Evolutionary conservation across 1,140 invertebrate genomes (phyloP).

Genomic region (Hesperophylax magnus): DNA sequence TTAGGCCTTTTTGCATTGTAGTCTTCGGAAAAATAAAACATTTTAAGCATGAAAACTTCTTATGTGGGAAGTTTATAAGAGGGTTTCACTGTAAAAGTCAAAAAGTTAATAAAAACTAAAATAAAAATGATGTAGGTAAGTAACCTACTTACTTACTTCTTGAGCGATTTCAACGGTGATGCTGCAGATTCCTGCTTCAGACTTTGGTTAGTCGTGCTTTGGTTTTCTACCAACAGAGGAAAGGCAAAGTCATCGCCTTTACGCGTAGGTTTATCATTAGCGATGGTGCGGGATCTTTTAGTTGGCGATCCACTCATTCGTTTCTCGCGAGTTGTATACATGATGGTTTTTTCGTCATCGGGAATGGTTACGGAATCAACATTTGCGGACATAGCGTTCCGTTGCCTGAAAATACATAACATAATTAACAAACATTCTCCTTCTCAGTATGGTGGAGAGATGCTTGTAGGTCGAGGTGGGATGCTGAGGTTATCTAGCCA

Average conservation of each 20-base stretch:
- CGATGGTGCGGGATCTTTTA: background rate
- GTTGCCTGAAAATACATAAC: background rate
- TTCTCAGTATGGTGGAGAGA: too few species aligned
- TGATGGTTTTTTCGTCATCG: conserved; percentile 18
- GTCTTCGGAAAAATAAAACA: too few species aligned
- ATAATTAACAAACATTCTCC: background rate
- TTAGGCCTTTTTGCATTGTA: too few species aligned
- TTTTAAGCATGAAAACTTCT: too few species aligned
- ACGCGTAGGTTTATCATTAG: background rate
- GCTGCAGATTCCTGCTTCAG: background rate
- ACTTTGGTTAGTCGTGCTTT: background rate
- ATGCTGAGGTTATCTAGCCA: too few species aligned
- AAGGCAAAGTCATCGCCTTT: background rate
- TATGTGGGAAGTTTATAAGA: too few species aligned
- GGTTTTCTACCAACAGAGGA: background rate
- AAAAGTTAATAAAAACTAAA: too few species aligned
- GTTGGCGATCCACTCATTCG: background rate
- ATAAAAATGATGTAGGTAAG: too few species aligned
- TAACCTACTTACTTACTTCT: background rate
- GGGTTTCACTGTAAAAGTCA: too few species aligned
- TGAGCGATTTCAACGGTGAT: background rate
- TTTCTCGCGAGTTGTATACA: background rate
- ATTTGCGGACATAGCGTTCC: background rate
- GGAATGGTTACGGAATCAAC: background rate
- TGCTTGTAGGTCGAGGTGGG: too few species aligned